phyloP scores from a whole-genome alignment of 2,113 vertebrate species.

The Verasper variegatus region DNA sequence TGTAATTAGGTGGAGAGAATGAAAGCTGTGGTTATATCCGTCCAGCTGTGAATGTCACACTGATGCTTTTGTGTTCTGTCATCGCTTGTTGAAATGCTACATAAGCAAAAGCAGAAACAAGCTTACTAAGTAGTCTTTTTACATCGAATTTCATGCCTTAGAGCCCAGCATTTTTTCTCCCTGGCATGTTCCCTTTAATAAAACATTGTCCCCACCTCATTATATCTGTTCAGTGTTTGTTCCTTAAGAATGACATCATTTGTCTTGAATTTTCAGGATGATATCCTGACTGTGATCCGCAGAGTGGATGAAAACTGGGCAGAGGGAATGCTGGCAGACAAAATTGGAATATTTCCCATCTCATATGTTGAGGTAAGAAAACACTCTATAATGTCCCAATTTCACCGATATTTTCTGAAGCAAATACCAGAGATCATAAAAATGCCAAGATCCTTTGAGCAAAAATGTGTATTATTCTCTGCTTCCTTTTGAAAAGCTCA shows the following conservation, averaged over 20 bases:
- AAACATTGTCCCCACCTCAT: constrained; percentile 38
- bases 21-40: constrained; percentile 24
- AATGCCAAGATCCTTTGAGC: not conserved
- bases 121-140: constrained; percentile 45
- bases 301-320: constrained; percentile 99
- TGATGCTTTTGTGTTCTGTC: constrained; percentile 42
- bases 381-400: not conserved
- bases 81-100: constrained; percentile 47
- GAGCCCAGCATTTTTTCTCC: constrained; percentile 15
- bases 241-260: constrained; percentile 40
- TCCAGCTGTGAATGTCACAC: constrained; percentile 47
- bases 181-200: constrained; percentile 24
- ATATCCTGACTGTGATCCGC: constrained; percentile 97
- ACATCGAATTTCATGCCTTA: not conserved
- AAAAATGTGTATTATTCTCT: constrained; percentile 21
- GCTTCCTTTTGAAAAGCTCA: constrained; percentile 37
- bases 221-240: constrained; percentile 41
- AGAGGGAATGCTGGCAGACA: constrained; percentile 99
- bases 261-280: constrained; percentile 84
- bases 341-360: constrained; percentile 99
- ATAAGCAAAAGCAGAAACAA: constrained; percentile 51
- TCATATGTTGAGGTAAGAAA: constrained; percentile 96
- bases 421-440: constrained; percentile 3
- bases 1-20: constrained; percentile 64
- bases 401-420: constrained; percentile 3